These are phyloP conservation scores for Vollenhovia emeryi DNA, from an alignment of 1,140 invertebrate genomes.

Conservation along the genomic window DNA sequence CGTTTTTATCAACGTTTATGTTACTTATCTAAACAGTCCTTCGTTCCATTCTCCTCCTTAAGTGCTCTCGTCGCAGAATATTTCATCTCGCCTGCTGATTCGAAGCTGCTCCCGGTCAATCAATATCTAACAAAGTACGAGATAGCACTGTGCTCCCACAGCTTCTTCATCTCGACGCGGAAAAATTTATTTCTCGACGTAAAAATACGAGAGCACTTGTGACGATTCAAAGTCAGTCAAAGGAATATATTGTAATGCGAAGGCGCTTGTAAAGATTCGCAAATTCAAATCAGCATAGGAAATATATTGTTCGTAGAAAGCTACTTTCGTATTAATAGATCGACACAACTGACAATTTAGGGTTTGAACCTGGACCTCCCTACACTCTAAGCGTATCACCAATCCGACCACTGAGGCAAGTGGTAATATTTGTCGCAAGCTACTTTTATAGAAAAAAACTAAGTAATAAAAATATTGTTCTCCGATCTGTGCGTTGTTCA, in stretches of 20 bases:
- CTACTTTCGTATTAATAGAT: neutral
- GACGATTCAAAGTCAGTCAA: neutral
- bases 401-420: too few species aligned
- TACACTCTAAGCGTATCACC: too few species aligned
- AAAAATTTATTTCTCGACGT: neutral
- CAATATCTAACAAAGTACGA: slow-evolving; percentile 19
- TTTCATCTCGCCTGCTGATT: slow-evolving; percentile 6
- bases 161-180: neutral
- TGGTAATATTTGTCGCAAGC: too few species aligned
- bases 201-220: neutral
- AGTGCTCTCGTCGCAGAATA: slow-evolving; percentile 19
- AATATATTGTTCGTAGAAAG: neutral
- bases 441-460: neutral
- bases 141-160: slow-evolving; percentile 9
- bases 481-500: neutral
- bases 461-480: neutral
- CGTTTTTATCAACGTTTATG: slow-evolving; percentile 16
- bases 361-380: too few species aligned
- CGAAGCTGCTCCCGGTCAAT: slow-evolving; percentile 22
- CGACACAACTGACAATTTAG: too few species aligned
- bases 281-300: neutral
- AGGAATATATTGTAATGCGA: neutral
- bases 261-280: neutral
- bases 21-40: slow-evolving; percentile 31
- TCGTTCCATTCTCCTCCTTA: slow-evolving; percentile 9